Conservation (phyloP, 1,140 invertebrate genomes). For the Solenopsis invicta region DNA sequence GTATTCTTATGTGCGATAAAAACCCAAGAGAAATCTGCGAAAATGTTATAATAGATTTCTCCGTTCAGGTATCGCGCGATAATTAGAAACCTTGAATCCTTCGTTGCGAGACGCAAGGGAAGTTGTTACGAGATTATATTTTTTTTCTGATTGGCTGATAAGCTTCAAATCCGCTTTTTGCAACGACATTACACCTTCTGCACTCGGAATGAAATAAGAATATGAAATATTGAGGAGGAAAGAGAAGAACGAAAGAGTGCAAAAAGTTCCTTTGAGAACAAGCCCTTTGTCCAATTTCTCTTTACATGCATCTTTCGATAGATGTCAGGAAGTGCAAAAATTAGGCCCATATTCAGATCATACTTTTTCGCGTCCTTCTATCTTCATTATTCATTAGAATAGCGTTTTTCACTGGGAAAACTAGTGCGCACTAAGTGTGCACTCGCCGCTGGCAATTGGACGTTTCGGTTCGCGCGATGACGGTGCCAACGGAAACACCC, state of each 20-base stretch:
- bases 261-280: neutral
- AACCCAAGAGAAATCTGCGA: conserved; percentile 16
- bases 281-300: neutral
- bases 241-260: neutral
- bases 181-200: neutral
- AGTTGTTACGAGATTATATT: neutral
- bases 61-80: neutral
- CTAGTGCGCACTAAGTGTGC: too few relatives aligned
- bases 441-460: too few relatives aligned
- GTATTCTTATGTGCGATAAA: neutral
- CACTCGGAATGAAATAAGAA: neutral
- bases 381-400: too few relatives aligned
- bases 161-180: neutral
- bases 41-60: conserved; percentile 17
- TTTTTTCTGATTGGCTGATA: neutral
- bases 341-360: too few relatives aligned
- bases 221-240: neutral
- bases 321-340: too few relatives aligned
- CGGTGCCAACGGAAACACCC: too few relatives aligned
- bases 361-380: too few relatives aligned
- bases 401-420: too few relatives aligned
- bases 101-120: neutral
- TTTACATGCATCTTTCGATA: neutral
- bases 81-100: neutral
- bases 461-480: too few relatives aligned